A percentile compares a stretch with the other conserved stretches of the same genome.
These are phyloP conservation scores for Gracilinanus agilis DNA, from an alignment of 2,113 vertebrate species.

Conservation along the genomic window DNA sequence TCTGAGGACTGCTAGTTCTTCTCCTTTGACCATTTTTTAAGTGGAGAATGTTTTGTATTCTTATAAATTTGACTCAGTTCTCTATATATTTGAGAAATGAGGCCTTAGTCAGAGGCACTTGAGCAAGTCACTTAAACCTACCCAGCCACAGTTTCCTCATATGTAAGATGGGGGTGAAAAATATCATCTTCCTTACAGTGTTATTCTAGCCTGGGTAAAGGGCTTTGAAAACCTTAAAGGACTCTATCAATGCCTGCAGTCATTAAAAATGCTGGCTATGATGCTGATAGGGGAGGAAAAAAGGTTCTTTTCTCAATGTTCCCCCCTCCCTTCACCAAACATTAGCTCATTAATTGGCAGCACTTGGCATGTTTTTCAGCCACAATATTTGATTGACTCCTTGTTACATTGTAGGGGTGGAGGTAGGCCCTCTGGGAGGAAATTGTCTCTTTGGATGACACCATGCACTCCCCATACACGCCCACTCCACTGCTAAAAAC, in stretches of 20 bases:
- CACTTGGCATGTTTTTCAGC: not conserved
- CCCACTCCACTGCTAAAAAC: constrained; percentile 48
- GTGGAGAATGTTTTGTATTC: too few relatives aligned
- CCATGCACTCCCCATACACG: not conserved
- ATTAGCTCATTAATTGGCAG: constrained; percentile 19
- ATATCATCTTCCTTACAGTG: not conserved
- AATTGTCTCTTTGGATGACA: constrained; percentile 56
- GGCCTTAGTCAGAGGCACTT: too few relatives aligned
- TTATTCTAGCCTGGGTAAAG: not conserved
- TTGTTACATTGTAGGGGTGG: not conserved
- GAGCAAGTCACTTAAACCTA: not conserved
- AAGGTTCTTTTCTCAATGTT: not conserved
- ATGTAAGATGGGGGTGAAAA: not conserved
- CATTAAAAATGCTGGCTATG: not conserved
- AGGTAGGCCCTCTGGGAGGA: constrained; percentile 38
- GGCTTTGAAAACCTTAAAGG: not conserved
- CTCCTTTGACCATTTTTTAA: too few relatives aligned
- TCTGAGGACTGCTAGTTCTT: too few relatives aligned
- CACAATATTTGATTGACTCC: not conserved
- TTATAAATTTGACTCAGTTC: too few relatives aligned
- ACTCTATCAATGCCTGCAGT: not conserved
- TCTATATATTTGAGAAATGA: too few relatives aligned
- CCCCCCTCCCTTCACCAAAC: not conserved
- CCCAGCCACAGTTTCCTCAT: not conserved
- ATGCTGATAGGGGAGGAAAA: not conserved